Conservation (phyloP, 2,888 invertebrate species). For the Epinotia bilunana region DNA sequence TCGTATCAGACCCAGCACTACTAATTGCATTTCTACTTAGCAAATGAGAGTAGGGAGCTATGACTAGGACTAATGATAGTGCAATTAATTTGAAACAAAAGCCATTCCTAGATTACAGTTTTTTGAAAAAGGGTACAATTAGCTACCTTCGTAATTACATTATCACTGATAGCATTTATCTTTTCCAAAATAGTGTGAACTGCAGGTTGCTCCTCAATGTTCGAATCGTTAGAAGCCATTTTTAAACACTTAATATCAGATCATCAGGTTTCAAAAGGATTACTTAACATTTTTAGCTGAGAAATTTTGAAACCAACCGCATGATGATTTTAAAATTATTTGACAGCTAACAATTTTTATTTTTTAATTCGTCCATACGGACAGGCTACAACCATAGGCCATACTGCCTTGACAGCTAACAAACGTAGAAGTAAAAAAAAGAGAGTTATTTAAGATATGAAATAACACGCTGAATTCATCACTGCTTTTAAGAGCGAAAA, state of each 20-base stretch:
- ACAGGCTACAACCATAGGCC: no score
- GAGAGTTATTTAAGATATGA: background rate
- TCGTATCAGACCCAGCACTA: no score
- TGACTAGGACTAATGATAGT: no score
- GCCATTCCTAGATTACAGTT: background rate
- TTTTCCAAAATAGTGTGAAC: conserved; percentile 77
- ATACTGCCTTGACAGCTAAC: conserved; percentile 19
- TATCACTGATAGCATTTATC: conserved; percentile 71
- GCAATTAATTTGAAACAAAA: background rate
- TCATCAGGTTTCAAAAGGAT: conserved; percentile 2
- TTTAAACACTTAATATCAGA: conserved; percentile 21
- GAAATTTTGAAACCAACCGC: conserved; percentile 42
- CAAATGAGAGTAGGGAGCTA: no score
- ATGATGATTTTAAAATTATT: conserved; percentile 12
- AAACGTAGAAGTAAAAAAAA: background rate
- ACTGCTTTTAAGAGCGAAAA: no score
- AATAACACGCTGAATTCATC: no score
- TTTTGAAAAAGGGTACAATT: conserved; percentile 43
- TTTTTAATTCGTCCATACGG: no score
- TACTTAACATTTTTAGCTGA: conserved; percentile 13
- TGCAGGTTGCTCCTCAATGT: conserved; percentile 55
- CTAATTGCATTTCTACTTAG: no score
- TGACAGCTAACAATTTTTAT: conserved; percentile 17
- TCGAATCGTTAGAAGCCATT: conserved; percentile 64
- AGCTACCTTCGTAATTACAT: conserved; percentile 65